These are phyloP conservation scores for Neotragus moschatus DNA, from an alignment of 2,113 vertebrate species.

Conservation along the genomic window DNA sequence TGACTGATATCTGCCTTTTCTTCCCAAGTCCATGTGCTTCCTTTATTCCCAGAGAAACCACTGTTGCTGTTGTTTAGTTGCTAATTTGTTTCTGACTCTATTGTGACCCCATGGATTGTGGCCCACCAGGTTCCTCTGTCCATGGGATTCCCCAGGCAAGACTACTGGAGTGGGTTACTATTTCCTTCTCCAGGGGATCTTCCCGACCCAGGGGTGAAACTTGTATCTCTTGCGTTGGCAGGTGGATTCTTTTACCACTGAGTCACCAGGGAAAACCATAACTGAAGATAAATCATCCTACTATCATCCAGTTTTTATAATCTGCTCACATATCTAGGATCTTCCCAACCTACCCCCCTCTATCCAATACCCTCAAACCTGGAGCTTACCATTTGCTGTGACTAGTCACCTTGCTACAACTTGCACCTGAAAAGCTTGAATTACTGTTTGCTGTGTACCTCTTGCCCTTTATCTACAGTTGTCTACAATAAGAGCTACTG, in stretches of 20 bases:
- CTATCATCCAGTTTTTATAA: neutral
- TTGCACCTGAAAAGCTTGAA: neutral
- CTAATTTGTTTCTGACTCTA: neutral
- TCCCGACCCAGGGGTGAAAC: neutral
- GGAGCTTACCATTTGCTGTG: neutral
- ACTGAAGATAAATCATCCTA: neutral
- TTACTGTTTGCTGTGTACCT: neutral
- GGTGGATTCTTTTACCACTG: neutral
- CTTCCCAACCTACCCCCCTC: neutral
- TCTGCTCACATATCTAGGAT: neutral
- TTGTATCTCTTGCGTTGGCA: neutral
- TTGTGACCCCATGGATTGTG: fast-evolving
- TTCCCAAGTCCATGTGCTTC: neutral
- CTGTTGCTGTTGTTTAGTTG: neutral
- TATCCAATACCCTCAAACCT: neutral
- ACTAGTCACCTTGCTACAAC: neutral
- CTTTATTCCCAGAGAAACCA: neutral
- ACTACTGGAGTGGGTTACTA: neutral
- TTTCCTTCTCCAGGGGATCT: neutral
- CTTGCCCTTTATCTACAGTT: neutral
- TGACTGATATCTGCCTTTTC: neutral
- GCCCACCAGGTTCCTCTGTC: neutral
- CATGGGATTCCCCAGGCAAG: neutral
- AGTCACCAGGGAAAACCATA: neutral
- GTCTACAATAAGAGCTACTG: neutral